phyloP scores from a whole-genome alignment of 2,113 vertebrate species.

The Oxyruncus cristatus region DNA sequence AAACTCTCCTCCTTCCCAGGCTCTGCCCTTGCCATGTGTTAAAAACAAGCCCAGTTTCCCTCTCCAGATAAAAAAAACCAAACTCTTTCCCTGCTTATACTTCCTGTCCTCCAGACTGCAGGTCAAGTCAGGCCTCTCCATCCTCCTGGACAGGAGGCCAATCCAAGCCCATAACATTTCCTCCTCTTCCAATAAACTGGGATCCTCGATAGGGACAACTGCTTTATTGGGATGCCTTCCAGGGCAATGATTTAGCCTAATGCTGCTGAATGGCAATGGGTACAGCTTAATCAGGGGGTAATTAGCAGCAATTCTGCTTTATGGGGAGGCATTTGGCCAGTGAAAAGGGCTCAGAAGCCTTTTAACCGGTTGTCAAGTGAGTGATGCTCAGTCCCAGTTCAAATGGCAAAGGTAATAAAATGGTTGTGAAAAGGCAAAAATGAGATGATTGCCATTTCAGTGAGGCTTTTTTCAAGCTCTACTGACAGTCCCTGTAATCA shows the following conservation, averaged over 20 bases:
- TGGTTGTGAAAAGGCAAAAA: slow-evolving; percentile 7
- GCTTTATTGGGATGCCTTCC: slow-evolving; percentile 42
- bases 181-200: background rate
- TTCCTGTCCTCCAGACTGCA: background rate
- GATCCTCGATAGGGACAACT: slow-evolving; percentile 31
- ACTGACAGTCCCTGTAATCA: slow-evolving; percentile 7
- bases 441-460: background rate
- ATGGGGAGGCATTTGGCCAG: slow-evolving; percentile 42
- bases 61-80: background rate
- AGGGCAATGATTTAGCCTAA: slow-evolving; percentile 57
- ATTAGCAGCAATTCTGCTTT: slow-evolving; percentile 58
- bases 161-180: background rate
- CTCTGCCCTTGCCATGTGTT: background rate
- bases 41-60: background rate
- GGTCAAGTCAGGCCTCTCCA: background rate
- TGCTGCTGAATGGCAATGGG: slow-evolving; percentile 8
- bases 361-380: slow-evolving; percentile 27
- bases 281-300: slow-evolving; percentile 39
- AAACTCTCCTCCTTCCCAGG: background rate
- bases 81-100: background rate
- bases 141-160: background rate
- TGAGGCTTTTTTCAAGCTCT: background rate
- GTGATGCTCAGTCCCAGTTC: background rate
- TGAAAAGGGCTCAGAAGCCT: slow-evolving; percentile 34
- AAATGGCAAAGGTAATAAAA: slow-evolving; percentile 27